Evolutionary conservation across 2,113 vertebrate genomes (phyloP).

Genomic region (Anoura caudifer): DNA sequence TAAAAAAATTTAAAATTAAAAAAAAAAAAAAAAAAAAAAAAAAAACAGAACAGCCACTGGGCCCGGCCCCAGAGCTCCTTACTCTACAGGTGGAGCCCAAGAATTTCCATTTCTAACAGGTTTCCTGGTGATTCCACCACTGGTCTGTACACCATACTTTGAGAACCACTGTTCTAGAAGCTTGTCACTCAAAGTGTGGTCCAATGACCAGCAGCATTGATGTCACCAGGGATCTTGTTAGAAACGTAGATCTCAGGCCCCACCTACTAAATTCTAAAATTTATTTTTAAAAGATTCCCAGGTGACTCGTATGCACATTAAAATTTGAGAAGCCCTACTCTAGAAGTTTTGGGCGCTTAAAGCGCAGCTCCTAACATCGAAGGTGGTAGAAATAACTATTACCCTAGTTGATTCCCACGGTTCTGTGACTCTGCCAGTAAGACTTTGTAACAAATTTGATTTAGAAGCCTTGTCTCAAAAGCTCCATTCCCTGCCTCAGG

Average conservation of each 20-base stretch:
- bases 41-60: background rate
- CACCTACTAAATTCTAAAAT: background rate
- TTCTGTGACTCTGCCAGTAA: background rate
- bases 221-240: background rate
- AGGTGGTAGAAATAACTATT: background rate
- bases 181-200: background rate
- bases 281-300: background rate
- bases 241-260: background rate
- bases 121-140: background rate
- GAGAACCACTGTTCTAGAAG: background rate
- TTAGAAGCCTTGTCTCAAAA: background rate
- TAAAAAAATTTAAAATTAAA: too few species aligned
- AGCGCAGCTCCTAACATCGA: background rate
- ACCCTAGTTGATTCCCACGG: background rate
- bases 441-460: background rate
- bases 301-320: background rate
- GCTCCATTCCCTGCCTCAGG: background rate
- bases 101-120: background rate
- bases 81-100: background rate
- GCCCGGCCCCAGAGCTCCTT: background rate
- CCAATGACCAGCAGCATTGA: background rate
- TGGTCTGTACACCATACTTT: background rate
- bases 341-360: background rate
- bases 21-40: background rate
- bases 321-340: background rate